Conservation (phyloP, 2,113 vertebrate genomes). For the Thymallus thymallus region DNA sequence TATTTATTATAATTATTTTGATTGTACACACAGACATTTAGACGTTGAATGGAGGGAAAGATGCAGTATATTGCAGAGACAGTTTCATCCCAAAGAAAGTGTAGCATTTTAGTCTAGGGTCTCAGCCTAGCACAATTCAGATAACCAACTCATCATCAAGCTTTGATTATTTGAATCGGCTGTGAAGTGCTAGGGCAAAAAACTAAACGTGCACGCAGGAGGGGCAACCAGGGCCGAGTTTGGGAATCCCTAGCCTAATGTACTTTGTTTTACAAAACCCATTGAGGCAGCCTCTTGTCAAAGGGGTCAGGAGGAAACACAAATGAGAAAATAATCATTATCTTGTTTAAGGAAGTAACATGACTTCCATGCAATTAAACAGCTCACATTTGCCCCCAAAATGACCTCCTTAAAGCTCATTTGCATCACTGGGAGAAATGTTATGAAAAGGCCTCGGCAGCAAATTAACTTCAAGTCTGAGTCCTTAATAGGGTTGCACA, state of each 20-base stretch:
- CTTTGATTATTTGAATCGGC: too few species aligned
- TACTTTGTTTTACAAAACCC: slow-evolving; percentile 37
- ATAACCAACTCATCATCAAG: too few species aligned
- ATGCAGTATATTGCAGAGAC: slow-evolving; percentile 3
- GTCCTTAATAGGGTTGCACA: too few species aligned
- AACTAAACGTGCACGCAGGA: too few species aligned
- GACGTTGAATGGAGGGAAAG: slow-evolving; percentile 43
- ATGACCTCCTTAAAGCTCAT: slow-evolving; percentile 55
- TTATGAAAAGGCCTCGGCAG: slow-evolving; percentile 40
- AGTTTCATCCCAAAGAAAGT: neutral
- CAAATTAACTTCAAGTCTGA: slow-evolving; percentile 44
- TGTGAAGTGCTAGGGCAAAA: too few species aligned
- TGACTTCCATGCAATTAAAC: slow-evolving; percentile 58
- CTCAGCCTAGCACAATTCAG: slow-evolving; percentile 12
- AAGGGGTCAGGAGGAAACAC: slow-evolving; percentile 42
- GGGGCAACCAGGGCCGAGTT: too few species aligned
- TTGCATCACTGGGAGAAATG: slow-evolving; percentile 50
- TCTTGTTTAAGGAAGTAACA: slow-evolving; percentile 62
- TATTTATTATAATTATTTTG: slow-evolving; percentile 34
- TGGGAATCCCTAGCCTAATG: slow-evolving; percentile 22
- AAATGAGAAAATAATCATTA: slow-evolving; percentile 51
- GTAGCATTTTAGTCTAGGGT: slow-evolving; percentile 42
- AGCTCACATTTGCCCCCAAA: slow-evolving; percentile 46
- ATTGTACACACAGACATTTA: slow-evolving; percentile 18
- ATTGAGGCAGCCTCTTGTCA: slow-evolving; percentile 39